Conservation (phyloP, 1,140 invertebrate genomes). For the Leptinotarsa texana region DNA sequence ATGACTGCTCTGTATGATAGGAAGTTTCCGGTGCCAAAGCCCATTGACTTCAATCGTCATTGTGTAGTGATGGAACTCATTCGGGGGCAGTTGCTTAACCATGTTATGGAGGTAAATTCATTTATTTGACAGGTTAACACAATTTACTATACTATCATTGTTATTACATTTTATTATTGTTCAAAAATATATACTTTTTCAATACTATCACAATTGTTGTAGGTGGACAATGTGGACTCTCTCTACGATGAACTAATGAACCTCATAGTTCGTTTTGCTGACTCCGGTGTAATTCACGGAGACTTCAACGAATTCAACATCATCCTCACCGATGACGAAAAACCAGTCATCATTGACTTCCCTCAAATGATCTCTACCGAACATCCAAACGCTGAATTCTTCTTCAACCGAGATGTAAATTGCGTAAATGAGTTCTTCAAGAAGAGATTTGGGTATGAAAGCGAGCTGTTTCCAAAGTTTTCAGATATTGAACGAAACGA, state of each 20-base stretch:
- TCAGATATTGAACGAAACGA: conserved; percentile 82
- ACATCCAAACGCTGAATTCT: conserved; percentile 87
- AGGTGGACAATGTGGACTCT: conserved; percentile 66
- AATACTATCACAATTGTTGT: background rate
- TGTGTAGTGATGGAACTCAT: conserved; percentile 97
- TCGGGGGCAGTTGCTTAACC: conserved; percentile 72
- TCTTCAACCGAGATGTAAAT: conserved; percentile 94
- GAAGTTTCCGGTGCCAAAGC: conserved; percentile 93
- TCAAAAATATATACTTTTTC: no score
- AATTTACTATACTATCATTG: no score
- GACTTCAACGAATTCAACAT: conserved; percentile 99
- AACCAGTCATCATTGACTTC: conserved; percentile 95
- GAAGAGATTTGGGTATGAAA: conserved; percentile 89
- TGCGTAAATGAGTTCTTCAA: conserved; percentile 93
- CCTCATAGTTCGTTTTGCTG: conserved; percentile 86
- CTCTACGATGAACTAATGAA: conserved; percentile 96
- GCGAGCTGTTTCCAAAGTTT: conserved; percentile 85
- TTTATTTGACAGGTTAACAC: no score
- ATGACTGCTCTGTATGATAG: conserved; percentile 92
- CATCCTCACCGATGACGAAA: conserved; percentile 81
- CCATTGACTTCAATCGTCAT: conserved; percentile 94
- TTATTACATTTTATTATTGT: no score
- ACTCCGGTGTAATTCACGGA: conserved; percentile 96
- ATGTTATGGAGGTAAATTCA: conserved; percentile 71
- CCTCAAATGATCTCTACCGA: conserved; percentile 98